Base-by-base conservation (phyloP, 2,888 invertebrate species). In the Steinernema scapterisci region DNA sequence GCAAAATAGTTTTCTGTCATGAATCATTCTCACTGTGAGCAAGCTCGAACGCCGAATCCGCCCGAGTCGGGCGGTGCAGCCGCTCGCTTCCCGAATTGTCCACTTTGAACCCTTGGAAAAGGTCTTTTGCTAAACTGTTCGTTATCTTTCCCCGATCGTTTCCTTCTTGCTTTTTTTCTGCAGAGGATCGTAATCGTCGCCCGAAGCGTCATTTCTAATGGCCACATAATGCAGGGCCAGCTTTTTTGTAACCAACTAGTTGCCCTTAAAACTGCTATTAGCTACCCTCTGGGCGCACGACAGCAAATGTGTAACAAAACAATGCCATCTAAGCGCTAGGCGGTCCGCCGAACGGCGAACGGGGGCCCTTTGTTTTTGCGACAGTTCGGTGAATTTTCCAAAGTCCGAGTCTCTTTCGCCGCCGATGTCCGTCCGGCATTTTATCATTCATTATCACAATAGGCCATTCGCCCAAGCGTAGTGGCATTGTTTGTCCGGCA, bases 401-500 rank as follows among this genome's bases (percentile, higher is more conserved):
- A 27, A 27, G 16, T 63, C 63, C 63, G 63, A 27, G 38, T 25
- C 21, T 1, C 16, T 11, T 9, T 38, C 38, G 63, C 25, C 21
- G 27, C 63, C 63, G 19, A 9, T 31, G 63, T 16, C 31, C 31
- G 31, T 63, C 31, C 63, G 16, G 63, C 63, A 63, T 63, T 63
- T 63, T 63, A 63, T 63, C 63, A 63, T 63, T 63, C 63, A 63
- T 63, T 63, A 63, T 63, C 63, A 63, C 63, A 21, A 31, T 27
- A 63, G 31, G 63, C 31, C 16, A 27, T 63, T 63, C 63, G 25
- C 27, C 63, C 16, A 31, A 31, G 63, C 16, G 25, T 38, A 16
- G 63, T 63, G 63, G 63, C 63, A 63, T 63, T 63, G 63, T 63
- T 63, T 63, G 63, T 63, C 63, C 63, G 63, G 63, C 63, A 63